Evolutionary conservation across 2,888 invertebrate genomes (phyloP), one percentile per base, ranked within the genome.

Genomic region (Cataglyphis albicans): DNA sequence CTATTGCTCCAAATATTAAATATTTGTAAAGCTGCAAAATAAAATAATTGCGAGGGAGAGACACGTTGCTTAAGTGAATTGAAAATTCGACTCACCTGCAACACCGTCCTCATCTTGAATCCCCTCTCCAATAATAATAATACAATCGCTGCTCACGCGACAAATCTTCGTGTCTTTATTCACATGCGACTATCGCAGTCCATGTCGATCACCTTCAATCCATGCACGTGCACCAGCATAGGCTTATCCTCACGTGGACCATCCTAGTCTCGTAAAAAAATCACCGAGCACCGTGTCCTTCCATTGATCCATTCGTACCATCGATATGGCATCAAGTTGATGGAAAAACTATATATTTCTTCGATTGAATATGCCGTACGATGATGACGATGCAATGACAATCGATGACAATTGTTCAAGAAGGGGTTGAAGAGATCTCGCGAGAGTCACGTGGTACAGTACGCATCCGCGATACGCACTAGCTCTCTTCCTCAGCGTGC

Each of bases 401-500:
- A 57, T 41, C 32, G 25, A 21, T 61, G 21, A 21, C 21, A 12
- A 12, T n/a, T 21, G 41, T 38, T 38, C 44, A 5, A 18, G 10
- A 25, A 29, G 52, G 73, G 76, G 65, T 55, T 61, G 32, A 29
- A 38, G n/a, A 12, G 61, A 12, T 12, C 25, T 18, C 78, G 44
- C 9, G 59, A 48, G 25, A 82, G 59, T 87, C 90, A 91, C 90
- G 90, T 90, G 91, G 91, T 84, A 41, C 44, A 29, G 83, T 29
- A 81, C 81, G 87, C 87, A 83, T 68, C n/a, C 84, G 86, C n/a
- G 82, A 81, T 78, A 80, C 83, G 81, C 84, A 32, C 38, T 59
- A 70, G 82, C 76, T 63, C 76, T 83, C 84, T 82, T 82, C 82
- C 88, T 89, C 89, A 78, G 88, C 90, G 90, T 91, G 83, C 89